Evolutionary conservation across 1,140 invertebrate species (phyloP), one percentile per base, ranked within the genome.

Genomic region (Lepidurus packardi): DNA sequence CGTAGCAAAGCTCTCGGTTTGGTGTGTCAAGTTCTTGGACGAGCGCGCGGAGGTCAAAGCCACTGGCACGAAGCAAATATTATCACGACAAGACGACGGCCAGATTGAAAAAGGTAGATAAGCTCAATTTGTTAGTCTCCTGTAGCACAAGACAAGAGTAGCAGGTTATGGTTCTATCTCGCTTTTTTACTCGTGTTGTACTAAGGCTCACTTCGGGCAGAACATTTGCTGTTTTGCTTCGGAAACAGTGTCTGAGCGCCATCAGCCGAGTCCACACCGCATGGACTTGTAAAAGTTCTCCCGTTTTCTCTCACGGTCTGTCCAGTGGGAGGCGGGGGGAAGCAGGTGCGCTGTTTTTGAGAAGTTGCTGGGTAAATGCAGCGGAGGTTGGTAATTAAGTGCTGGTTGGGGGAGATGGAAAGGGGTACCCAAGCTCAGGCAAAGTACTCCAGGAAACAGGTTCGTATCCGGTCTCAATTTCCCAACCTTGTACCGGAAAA

Each of bases 391-490:
- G 53, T 21, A 65, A 65, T 65, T 65, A 65, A 65, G 53, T 65
- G 21, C n/a, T 65, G 53, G 16, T 65, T 13, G 53, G 53, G 53
- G 53, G 53, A 16, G 53, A 65, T 11, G 8, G 53, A 16, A 65
- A 65, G 21, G 53, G 21, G 53, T 13, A n/a, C 53, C 16, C 16
- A 16, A 21, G 53, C 21, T 13, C 16, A 65, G n/a, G 16, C 21
- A 65, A 65, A 65, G 16, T n/a, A 65, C 53, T 65, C 53, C 53
- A 65, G 53, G 53, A 65, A 65, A 65, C 53, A 65, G 34, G 53
- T 65, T 65, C 53, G 13, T 65, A 65, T 65, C 53, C 53, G 53
- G 53, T 65, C 53, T 13, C 53, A 65, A 16, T 65, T 65, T 65
- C 53, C 53, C 53, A 65, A 21, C 53, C 53, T 65, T 65, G 16